These are phyloP conservation scores for Megalopta genalis DNA, from an alignment of 1,140 invertebrate genomes.

Conservation along the genomic window DNA sequence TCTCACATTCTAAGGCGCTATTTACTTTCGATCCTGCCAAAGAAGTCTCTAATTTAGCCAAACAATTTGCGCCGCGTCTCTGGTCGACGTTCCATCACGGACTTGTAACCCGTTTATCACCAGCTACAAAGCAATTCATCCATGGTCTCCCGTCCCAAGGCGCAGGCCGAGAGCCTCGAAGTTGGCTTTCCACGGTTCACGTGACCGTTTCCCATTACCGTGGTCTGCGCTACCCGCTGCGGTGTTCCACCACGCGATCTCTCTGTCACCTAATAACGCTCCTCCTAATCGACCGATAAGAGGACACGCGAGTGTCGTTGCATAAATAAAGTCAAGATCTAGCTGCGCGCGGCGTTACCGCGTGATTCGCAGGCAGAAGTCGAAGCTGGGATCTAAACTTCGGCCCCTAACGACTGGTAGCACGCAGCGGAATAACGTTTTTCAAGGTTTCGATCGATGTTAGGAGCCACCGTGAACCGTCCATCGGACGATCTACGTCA, in stretches of 20 bases:
- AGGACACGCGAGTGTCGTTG: slow-evolving; percentile 65
- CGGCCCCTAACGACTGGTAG: neutral
- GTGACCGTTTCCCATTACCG: slow-evolving; percentile 66
- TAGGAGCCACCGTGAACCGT: neutral
- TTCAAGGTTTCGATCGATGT: no score
- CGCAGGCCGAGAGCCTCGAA: neutral
- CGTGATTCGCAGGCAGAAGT: neutral
- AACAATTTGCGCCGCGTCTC: no score
- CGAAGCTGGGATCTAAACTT: neutral
- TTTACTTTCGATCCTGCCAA: no score
- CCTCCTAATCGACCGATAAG: slow-evolving; percentile 70
- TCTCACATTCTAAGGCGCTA: no score
- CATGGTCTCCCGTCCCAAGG: no score
- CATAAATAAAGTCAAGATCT: slow-evolving; percentile 63
- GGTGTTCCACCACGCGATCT: slow-evolving; percentile 65
- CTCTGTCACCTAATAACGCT: slow-evolving; percentile 72
- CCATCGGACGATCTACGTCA: neutral
- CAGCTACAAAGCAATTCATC: no score
- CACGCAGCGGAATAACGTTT: neutral
- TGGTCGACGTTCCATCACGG: no score
- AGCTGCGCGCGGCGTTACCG: neutral
- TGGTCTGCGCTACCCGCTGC: slow-evolving; percentile 38
- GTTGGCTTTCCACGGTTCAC: slow-evolving; percentile 40
- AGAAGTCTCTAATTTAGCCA: no score
- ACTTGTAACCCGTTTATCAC: no score